phyloP scores from a whole-genome alignment of 2,797 vertebrate species.

The Cryptoprocta ferox region DNA sequence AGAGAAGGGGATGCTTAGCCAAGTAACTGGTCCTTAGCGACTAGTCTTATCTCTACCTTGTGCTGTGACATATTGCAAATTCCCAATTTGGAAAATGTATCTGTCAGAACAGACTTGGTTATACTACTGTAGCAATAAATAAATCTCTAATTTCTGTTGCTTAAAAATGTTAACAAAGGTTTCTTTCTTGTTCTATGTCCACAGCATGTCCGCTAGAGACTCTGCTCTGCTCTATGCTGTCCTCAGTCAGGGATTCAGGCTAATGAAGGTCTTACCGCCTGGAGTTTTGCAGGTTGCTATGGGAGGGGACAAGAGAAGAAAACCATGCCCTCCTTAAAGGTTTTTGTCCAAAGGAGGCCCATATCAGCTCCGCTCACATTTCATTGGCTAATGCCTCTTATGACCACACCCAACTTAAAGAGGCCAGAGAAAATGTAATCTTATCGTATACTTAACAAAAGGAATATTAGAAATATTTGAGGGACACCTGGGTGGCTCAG shows the following conservation, averaged over 20 bases:
- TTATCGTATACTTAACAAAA: neutral
- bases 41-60: constrained; percentile 6
- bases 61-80: neutral
- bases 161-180: constrained; percentile 31
- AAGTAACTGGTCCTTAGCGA: neutral
- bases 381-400: neutral
- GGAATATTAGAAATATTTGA: neutral
- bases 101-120: neutral
- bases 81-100: constrained; percentile 5
- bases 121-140: neutral
- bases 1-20: constrained; percentile 27
- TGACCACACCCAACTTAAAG: neutral
- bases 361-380: neutral
- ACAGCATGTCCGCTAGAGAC: neutral
- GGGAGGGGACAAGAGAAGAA: neutral
- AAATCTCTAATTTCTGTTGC: neutral
- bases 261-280: neutral
- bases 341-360: neutral
- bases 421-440: neutral
- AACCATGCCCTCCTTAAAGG: neutral
- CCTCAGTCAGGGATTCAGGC: neutral
- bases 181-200: neutral
- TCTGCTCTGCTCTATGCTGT: neutral
- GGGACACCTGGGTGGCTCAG: too few species aligned
- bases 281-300: neutral